phyloP scores from a whole-genome alignment of 2,888 invertebrate species.

The Sphaerophoria rueppellii region DNA sequence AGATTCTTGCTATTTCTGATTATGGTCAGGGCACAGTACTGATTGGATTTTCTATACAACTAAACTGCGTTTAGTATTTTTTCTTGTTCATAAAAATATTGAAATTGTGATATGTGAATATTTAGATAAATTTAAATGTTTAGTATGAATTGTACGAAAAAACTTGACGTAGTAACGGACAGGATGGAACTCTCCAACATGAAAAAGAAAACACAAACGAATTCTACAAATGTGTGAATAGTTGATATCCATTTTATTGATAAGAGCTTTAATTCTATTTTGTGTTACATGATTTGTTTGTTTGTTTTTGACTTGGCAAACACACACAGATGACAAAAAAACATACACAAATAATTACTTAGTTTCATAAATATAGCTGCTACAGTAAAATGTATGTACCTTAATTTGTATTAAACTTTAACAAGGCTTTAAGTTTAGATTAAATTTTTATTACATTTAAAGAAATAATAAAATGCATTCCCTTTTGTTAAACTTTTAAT shows the following conservation, averaged over 20 bases:
- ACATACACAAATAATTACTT: conserved; percentile 9
- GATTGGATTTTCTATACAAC: too few species aligned
- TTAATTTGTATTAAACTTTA: conserved; percentile 32
- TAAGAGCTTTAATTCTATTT: conserved; percentile 54
- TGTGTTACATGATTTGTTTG: conserved; percentile 33
- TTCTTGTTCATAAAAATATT: too few species aligned
- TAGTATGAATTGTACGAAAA: too few species aligned
- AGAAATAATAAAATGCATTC: conserved; percentile 60
- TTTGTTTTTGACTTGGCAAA: background rate
- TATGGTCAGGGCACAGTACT: too few species aligned
- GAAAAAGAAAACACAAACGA: conserved; percentile 17
- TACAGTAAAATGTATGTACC: conserved; percentile 33
- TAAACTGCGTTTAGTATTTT: too few species aligned
- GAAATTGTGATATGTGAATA: too few species aligned
- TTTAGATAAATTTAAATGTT: too few species aligned
- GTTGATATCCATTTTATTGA: conserved; percentile 65
- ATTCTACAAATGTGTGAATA: conserved; percentile 64
- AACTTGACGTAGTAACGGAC: too few species aligned
- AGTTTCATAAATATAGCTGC: conserved; percentile 32
- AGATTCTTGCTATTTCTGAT: too few species aligned
- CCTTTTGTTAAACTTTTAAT: conserved; percentile 55
- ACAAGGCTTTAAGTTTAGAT: conserved; percentile 39
- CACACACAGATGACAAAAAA: conserved; percentile 34
- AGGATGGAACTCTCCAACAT: background rate
- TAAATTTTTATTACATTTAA: background rate